These are phyloP conservation scores for Heteropelma amictum DNA, from an alignment of 2,888 invertebrate species.

Conservation along the genomic window DNA sequence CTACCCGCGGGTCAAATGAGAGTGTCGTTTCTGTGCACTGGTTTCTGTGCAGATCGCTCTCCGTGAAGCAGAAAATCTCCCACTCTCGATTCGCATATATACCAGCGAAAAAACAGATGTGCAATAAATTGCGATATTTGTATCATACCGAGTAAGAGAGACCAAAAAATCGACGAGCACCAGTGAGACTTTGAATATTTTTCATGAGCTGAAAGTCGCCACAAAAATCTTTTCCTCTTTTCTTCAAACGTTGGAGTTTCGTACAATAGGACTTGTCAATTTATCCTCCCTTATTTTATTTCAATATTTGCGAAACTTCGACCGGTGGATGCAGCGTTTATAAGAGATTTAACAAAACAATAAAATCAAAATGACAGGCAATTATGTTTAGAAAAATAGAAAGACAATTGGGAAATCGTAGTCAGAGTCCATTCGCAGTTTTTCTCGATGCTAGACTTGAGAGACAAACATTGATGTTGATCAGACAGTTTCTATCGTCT, in stretches of 20 bases:
- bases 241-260: no score
- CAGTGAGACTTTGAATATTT: neutral
- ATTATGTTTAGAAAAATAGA: neutral
- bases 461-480: neutral
- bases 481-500: neutral
- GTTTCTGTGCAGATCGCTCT: no score
- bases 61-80: constrained; percentile 28
- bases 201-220: neutral
- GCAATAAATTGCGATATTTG: neutral
- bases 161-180: neutral
- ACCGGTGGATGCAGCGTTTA: no score
- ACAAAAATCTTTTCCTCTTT: no score
- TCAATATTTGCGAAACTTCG: no score
- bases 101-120: neutral
- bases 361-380: neutral
- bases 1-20: constrained; percentile 24
- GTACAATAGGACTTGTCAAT: no score
- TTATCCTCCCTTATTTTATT: no score
- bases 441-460: neutral
- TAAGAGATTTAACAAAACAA: neutral
- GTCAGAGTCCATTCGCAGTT: constrained; percentile 16
- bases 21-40: constrained; percentile 14
- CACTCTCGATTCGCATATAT: constrained; percentile 21
- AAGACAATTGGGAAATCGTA: neutral
- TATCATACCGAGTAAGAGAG: neutral